Percentiles rank a stretch among this genome's conserved stretches.
Conservation (phyloP, 2,888 invertebrate species). For the Eristalis tenax region DNA sequence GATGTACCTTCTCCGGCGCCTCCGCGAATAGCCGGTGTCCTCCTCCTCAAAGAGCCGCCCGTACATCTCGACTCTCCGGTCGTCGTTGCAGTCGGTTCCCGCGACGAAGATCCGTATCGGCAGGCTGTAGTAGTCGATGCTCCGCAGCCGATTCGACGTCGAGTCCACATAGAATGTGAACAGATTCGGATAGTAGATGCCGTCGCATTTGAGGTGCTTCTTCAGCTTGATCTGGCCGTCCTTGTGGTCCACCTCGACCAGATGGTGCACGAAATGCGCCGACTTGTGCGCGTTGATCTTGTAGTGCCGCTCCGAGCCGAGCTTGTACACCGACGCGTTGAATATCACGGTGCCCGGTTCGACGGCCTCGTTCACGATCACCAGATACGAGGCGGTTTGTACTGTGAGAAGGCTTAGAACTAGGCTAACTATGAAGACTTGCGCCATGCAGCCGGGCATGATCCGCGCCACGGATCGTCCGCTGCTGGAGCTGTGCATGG, state of each 20-base stretch:
- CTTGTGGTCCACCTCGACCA: conserved; percentile 88
- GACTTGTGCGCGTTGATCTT: conserved; percentile 90
- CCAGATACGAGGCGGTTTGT: conserved; percentile 82
- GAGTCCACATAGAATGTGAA: conserved; percentile 94
- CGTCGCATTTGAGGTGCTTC: conserved; percentile 89
- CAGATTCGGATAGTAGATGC: conserved; percentile 90
- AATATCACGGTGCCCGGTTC: conserved; percentile 87
- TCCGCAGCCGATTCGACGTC: conserved; percentile 88
- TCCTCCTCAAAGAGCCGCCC: conserved; percentile 83
- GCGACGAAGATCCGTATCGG: conserved; percentile 89
- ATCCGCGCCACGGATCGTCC: conserved; percentile 7
- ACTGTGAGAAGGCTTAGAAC: conserved; percentile 70
- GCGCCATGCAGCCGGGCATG: conserved; percentile 17
- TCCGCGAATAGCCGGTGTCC: conserved; percentile 83
- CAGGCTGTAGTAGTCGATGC: conserved; percentile 91
- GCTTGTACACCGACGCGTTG: conserved; percentile 90
- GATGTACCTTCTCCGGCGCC: conserved; percentile 78
- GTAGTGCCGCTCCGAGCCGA: conserved; percentile 90
- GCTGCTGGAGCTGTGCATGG: conserved; percentile 38
- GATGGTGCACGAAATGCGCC: conserved; percentile 90
- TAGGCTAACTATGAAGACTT: conserved; percentile 59
- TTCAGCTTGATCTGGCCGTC: conserved; percentile 89
- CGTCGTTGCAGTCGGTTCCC: conserved; percentile 86
- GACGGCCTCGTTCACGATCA: conserved; percentile 84
- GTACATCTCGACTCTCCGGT: conserved; percentile 83